Conservation (phyloP, 2,888 invertebrate genomes). For the Drosophila ochracea region DNA sequence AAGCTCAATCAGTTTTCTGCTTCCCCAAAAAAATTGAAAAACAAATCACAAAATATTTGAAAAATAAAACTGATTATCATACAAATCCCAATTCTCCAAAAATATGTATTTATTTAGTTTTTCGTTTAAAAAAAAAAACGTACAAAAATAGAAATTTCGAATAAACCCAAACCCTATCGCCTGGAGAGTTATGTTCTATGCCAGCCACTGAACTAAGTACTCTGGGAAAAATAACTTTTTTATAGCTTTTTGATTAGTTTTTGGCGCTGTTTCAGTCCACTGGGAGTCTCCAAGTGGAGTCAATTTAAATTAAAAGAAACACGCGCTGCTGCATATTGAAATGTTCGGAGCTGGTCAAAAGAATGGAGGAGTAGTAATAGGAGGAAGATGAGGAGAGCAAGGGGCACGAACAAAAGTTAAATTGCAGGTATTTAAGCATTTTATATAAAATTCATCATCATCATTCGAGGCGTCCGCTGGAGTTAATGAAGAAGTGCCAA, state of each 20-base stretch:
- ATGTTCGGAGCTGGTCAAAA: conserved; percentile 36
- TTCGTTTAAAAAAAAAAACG: background rate
- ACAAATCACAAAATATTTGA: background rate
- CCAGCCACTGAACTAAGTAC: conserved; percentile 34
- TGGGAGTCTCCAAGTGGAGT: conserved; percentile 59
- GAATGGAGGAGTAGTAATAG: background rate
- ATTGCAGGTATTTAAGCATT: conserved; percentile 84
- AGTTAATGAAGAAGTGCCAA: conserved; percentile 67
- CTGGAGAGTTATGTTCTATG: conserved; percentile 16
- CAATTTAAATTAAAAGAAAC: conserved; percentile 76
- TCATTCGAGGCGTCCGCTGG: conserved; percentile 53
- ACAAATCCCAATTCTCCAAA: background rate
- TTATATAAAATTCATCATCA: conserved; percentile 81
- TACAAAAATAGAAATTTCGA: conserved; percentile 9
- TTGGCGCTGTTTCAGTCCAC: conserved; percentile 69
- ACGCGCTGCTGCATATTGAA: conserved; percentile 69
- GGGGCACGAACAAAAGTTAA: conserved; percentile 72
- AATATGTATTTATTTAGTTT: background rate
- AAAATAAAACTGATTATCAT: background rate
- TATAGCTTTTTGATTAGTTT: conserved; percentile 74
- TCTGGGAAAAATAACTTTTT: conserved; percentile 30
- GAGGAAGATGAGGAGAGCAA: background rate
- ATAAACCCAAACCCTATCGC: conserved; percentile 16
- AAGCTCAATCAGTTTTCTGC: background rate
- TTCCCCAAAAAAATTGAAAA: background rate